These are phyloP conservation scores for Pelagia noctiluca DNA, from an alignment of 30 jellyfish, hydroid and myxozoan genomes.

Conservation along the genomic window DNA sequence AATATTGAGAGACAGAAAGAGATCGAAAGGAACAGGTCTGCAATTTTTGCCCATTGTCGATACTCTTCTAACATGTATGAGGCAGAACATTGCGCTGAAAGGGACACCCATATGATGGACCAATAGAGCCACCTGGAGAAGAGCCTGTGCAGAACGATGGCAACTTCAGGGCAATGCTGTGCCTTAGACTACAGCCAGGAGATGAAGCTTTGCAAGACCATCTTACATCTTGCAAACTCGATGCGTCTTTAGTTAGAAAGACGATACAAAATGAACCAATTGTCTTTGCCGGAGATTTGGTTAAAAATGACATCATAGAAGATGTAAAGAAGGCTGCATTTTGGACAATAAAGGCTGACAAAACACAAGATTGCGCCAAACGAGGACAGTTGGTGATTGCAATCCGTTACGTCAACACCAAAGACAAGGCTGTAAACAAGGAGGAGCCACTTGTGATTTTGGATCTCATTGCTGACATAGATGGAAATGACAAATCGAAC, in stretches of 20 bases:
- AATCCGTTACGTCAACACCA: conserved; percentile 24
- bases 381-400: conserved; percentile 1
- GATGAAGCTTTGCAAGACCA: conserved; percentile 32
- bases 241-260: conserved; percentile 35
- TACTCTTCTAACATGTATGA: too few relatives aligned
- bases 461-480: conserved; percentile 21
- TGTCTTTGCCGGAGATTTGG: conserved; percentile 30
- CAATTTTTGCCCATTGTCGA: too few relatives aligned
- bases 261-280: conserved; percentile 50
- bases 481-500: background rate
- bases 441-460: conserved; percentile 17
- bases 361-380: conserved; percentile 20
- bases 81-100: too few relatives aligned
- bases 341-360: conserved; percentile 42
- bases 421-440: background rate
- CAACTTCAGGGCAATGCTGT: conserved; percentile 25
- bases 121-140: conserved; percentile 15
- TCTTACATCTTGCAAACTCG: conserved; percentile 34
- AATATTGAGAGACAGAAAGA: conserved; percentile 19
- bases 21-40: conserved; percentile 23
- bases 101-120: conserved; percentile 37
- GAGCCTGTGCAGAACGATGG: conserved; percentile 38
- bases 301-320: conserved; percentile 2
- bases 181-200: conserved; percentile 41
- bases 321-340: conserved; percentile 23